These are phyloP conservation scores for Ligdia adustata DNA, from an alignment of 2,888 invertebrate genomes.

Conservation along the genomic window DNA sequence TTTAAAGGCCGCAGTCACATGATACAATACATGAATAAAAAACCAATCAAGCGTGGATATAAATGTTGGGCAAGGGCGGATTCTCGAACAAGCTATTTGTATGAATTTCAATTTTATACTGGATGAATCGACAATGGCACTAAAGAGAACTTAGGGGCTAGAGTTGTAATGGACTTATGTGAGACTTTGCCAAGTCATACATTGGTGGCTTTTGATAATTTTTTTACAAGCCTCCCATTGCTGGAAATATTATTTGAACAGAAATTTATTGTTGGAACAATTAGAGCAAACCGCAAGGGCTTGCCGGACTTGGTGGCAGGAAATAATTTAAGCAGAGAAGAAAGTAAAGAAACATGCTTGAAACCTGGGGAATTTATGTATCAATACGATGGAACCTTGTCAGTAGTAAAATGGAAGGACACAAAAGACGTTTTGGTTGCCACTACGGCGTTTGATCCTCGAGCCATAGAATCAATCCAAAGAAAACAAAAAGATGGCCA, in stretches of 20 bases:
- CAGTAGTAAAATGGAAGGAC: too few species aligned
- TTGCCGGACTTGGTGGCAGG: too few species aligned
- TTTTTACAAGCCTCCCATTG: slow-evolving; percentile 16
- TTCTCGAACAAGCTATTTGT: slow-evolving; percentile 26
- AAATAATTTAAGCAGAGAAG: too few species aligned
- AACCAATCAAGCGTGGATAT: slow-evolving; percentile 20
- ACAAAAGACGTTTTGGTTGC: too few species aligned
- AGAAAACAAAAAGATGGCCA: too few species aligned
- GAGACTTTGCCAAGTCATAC: slow-evolving; percentile 20
- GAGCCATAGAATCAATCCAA: too few species aligned
- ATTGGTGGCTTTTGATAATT: slow-evolving; percentile 21
- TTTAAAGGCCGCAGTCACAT: slow-evolving; percentile 16
- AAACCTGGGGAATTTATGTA: too few species aligned
- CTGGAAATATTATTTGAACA: slow-evolving; percentile 13
- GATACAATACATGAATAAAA: slow-evolving; percentile 20
- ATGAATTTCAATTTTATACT: slow-evolving; percentile 32
- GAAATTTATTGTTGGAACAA: background rate
- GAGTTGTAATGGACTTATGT: slow-evolving; percentile 26
- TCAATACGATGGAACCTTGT: too few species aligned
- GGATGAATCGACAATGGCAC: slow-evolving; percentile 23
- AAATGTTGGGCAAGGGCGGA: slow-evolving; percentile 26
- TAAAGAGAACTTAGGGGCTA: slow-evolving; percentile 28
- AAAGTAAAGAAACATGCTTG: too few species aligned
- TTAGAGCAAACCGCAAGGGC: background rate
- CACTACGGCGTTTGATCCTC: too few species aligned